Conservation (phyloP, 2,797 vertebrate genomes). For the Falco rusticolus region DNA sequence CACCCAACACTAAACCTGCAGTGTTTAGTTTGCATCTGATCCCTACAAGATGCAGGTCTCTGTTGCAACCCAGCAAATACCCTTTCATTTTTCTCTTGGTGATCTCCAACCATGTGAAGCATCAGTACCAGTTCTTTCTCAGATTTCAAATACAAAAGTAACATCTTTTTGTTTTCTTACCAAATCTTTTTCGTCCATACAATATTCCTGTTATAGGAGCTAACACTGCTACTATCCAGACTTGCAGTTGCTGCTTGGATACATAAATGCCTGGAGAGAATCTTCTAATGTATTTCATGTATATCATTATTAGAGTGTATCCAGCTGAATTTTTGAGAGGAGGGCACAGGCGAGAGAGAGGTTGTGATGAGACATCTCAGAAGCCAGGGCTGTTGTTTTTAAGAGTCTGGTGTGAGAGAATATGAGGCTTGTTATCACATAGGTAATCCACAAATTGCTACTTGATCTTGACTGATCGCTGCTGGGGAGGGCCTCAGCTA, state of each 20-base stretch:
- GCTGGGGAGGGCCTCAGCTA: background rate
- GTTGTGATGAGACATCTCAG: background rate
- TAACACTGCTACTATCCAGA: background rate
- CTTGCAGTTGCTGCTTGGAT: background rate
- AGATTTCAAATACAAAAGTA: background rate
- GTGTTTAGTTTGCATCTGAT: background rate
- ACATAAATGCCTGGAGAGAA: background rate
- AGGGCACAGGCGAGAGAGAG: background rate
- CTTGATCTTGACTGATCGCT: background rate
- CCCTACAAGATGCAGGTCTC: background rate
- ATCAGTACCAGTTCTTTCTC: accelerated
- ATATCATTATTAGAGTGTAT: background rate
- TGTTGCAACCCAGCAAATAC: background rate
- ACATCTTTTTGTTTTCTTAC: background rate
- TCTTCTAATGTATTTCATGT: background rate
- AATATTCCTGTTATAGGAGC: background rate
- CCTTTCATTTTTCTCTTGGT: background rate
- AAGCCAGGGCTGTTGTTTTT: background rate
- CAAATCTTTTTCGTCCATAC: background rate
- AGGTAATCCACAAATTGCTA: background rate
- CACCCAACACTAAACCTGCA: background rate
- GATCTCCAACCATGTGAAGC: background rate
- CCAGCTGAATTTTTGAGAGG: background rate
- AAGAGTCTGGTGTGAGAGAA: background rate
- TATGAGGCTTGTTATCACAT: background rate